phyloP scores from a whole-genome alignment of 1,140 invertebrate species.

The Ceratina australensis region DNA sequence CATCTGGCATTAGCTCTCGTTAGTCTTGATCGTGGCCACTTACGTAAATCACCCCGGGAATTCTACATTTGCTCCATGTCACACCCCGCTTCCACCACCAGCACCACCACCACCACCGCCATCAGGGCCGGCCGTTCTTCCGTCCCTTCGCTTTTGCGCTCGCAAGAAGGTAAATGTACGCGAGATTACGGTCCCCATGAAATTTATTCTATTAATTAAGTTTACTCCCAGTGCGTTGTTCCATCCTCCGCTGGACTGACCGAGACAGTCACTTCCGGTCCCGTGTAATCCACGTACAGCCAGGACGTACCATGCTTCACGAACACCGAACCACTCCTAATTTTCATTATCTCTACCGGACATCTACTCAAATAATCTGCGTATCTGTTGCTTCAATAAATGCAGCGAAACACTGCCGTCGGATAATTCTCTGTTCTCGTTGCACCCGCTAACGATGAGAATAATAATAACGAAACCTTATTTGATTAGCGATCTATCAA shows the following conservation, averaged over 20 bases:
- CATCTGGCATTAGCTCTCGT: conserved; percentile 66
- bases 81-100: not conserved
- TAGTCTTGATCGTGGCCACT: conserved; percentile 68
- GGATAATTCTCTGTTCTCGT: not conserved
- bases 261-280: conserved; percentile 42
- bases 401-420: too few relatives aligned
- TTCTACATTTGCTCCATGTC: conserved; percentile 58
- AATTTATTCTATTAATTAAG: conserved; percentile 71
- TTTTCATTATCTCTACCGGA: not conserved
- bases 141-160: conserved; percentile 12
- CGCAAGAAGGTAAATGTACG: conserved; percentile 61
- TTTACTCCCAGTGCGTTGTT: conserved; percentile 45
- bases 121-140: not conserved
- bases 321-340: conserved; percentile 2
- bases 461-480: not conserved
- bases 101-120: not conserved
- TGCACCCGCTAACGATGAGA: not conserved
- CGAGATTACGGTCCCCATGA: conserved; percentile 56
- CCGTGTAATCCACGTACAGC: conserved; percentile 27
- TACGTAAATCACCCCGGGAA: conserved; percentile 65
- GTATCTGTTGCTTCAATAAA: not conserved
- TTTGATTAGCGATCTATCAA: not conserved
- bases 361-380: not conserved
- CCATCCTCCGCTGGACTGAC: conserved; percentile 7
- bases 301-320: not conserved